Evolutionary conservation across 2,888 invertebrate species (phyloP), one percentile per base, ranked within the genome.

Genomic region (Calameuta pallipes): DNA sequence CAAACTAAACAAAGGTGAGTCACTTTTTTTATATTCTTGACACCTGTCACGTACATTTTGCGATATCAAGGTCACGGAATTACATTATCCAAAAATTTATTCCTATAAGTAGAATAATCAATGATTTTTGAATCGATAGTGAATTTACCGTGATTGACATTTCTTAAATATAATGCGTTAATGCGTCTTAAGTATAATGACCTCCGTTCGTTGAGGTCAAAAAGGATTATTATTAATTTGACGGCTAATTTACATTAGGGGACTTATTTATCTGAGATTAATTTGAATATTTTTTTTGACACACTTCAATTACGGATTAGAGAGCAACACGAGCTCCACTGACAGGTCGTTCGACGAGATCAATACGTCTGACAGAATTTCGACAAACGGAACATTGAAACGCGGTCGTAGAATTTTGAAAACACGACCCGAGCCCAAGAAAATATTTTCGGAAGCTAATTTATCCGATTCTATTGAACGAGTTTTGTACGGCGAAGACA

Each of bases 1-100:
- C 80, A 96, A 96, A 86, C 91, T 96, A 69, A 91, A 89, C 78
- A 96, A 95, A 93, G 95, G 95, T 95, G 92, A 92, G 93, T 86
- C 71, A 11, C 15, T 31, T 41, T 70, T 68, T 71, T 34, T 75
- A 33, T 4, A 31, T 79, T 69, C 78, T 75, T 77, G 77, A 34
- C 34, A 78, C 56, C 68, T 74, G 73, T 33, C 75, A 33, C 33
- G 37, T 76, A n/a, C 56, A 56, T 15, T 23, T 23, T 2, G 9
- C 23, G 9, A 56, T 56, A 56, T 56, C 56, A 9, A 56, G 56
- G 56, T 56, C 56, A 9, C 56, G 23, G 2, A 56, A 56, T 56
- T 56, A 15, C 1, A 56, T 56, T 23, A 23, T 9, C 9, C 23
- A 0, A 56, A 2, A 23, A 56, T 56, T 56, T 56, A 56, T 56